Evolutionary conservation across 2,113 vertebrate species (phyloP), one percentile per base, ranked within the genome.

Genomic region (Dromaius novaehollandiae): DNA sequence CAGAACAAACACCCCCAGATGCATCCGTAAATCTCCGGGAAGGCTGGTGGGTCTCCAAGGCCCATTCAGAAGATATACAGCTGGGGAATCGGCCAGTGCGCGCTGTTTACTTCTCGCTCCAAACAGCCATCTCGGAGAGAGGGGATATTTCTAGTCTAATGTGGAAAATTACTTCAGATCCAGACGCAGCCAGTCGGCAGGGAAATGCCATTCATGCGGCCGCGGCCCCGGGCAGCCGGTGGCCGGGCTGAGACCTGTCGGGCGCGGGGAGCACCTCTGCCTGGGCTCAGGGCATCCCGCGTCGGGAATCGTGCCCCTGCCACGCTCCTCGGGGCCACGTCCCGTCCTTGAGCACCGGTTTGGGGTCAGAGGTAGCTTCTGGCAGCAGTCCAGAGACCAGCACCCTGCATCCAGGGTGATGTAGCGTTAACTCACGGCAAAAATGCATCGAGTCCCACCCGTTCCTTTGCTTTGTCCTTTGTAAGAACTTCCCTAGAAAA

Each of bases 161-260:
- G 34, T 81, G 60, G 58, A 86, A 91, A 86, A 51, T 26, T 73
- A 73, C 74, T 36, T 51, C 50, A 19, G 26, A 34, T 44, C 42
- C 51, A 34, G 66, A n/a, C 19, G 48, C 0, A 3, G 30, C 36
- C 18, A 17, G 13, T 25, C 60, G 26, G 68, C 0, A 1, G 36
- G 53, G 36, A 64, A 70, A 61, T 30, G 6, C 22, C 30, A 16
- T 32, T 13, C 3, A 30, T 11, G 40, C 14, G 28, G 64, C 38
- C 6, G 1, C 18, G 55, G 26, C 20, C 28, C 14, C 22, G 19
- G 1, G 3, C 3, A 13, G 42, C 51, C 2, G 0, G 55, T 36
- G 21, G 51, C 32, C 5, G 7, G 56, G 13, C 19, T 46, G n/a
- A 50, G 46, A 19, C 28, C 32, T 17, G 19, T 15, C n/a, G 44